These are phyloP conservation scores for Teleogryllus occipitalis DNA, from an alignment of 1,140 invertebrate species.

Conservation along the genomic window DNA sequence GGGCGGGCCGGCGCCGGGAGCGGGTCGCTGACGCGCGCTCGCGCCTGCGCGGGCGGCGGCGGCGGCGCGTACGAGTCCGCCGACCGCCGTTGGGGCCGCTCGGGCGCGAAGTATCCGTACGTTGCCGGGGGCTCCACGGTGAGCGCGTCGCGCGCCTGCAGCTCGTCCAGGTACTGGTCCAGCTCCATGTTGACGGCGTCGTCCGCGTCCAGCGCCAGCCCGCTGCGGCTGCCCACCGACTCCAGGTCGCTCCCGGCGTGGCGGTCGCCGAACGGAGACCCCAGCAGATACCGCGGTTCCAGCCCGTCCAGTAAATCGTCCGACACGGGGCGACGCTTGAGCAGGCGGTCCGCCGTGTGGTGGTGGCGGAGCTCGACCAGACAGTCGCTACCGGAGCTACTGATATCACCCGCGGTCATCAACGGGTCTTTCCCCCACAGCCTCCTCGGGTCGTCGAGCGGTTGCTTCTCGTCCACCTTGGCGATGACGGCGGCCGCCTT, in stretches of 20 bases:
- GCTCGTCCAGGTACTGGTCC: slow-evolving; percentile 54
- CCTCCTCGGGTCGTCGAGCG: background rate
- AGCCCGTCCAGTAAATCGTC: slow-evolving; percentile 43
- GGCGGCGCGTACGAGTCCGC: no score
- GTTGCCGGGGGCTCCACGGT: background rate
- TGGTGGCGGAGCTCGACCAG: slow-evolving; percentile 44
- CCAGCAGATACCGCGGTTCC: slow-evolving; percentile 23
- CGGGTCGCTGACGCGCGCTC: background rate
- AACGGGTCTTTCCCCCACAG: background rate
- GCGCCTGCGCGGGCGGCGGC: background rate
- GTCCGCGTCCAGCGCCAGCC: slow-evolving; percentile 24
- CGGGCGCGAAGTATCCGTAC: background rate
- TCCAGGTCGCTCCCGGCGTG: slow-evolving; percentile 49
- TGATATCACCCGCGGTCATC: background rate
- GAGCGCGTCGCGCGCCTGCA: slow-evolving; percentile 36
- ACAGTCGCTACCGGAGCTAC: slow-evolving; percentile 32
- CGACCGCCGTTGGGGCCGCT: no score
- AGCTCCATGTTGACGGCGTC: slow-evolving; percentile 42
- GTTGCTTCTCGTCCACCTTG: background rate
- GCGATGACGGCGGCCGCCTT: no score
- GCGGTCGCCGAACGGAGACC: slow-evolving; percentile 49
- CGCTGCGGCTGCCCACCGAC: slow-evolving; percentile 29
- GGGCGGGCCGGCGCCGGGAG: no score
- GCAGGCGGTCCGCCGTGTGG: slow-evolving; percentile 39
- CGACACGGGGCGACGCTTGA: slow-evolving; percentile 62